Percentiles rank a stretch among this genome's conserved stretches.
Evolutionary conservation across 1,140 invertebrate genomes (phyloP).

Genomic region (Eubasilissa regina): DNA sequence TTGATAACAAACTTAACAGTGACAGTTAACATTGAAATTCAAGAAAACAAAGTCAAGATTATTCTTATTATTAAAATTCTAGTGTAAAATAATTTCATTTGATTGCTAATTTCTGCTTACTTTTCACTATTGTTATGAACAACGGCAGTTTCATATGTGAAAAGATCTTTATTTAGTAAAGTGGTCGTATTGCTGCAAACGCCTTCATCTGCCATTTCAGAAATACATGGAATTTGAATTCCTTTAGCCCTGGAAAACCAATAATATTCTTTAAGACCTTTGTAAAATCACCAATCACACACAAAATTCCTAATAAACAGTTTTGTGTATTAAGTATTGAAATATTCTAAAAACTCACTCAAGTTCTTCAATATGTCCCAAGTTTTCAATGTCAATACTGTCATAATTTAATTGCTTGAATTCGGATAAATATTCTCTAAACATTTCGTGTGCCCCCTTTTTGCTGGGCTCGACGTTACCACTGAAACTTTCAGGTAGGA

Average conservation of each 20-base stretch:
- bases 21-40: neutral
- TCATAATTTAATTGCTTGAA: conserved; percentile 33
- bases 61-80: no score
- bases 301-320: neutral
- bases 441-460: conserved; percentile 67
- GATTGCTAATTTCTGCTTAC: neutral
- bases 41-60: neutral
- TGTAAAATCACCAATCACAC: no score
- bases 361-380: conserved; percentile 17
- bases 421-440: conserved; percentile 63
- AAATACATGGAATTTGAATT: conserved; percentile 35
- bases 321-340: neutral
- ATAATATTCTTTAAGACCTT: neutral
- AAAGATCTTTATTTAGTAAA: neutral
- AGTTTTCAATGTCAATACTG: conserved; percentile 21
- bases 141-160: neutral
- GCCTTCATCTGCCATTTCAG: conserved; percentile 19
- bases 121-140: neutral
- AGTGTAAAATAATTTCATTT: neutral
- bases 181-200: neutral
- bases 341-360: conserved; percentile 37
- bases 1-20: no score
- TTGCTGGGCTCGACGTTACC: neutral
- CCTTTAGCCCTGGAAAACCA: neutral
- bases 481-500: neutral